Conservation (phyloP, 1,140 invertebrate species). For the Neuroterus valhalla region DNA sequence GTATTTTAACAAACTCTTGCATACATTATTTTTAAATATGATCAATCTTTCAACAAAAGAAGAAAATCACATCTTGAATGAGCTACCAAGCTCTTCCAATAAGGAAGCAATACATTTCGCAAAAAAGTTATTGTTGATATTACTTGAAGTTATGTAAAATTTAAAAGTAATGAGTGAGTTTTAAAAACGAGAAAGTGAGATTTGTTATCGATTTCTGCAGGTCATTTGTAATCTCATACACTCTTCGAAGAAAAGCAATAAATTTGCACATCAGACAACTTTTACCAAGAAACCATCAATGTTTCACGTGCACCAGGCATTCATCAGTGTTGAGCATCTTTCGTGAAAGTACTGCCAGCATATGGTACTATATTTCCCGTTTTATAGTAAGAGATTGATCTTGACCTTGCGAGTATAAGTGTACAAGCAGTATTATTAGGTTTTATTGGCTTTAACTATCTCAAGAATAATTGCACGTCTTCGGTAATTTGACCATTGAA, state of each 20-base stretch:
- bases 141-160: too few relatives aligned
- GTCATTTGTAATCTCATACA: not conserved
- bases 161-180: constrained; percentile 30
- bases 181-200: constrained; percentile 36
- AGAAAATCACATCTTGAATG: too few relatives aligned
- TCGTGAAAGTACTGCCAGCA: not conserved
- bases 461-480: not conserved
- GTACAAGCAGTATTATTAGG: too few relatives aligned
- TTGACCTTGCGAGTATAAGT: not conserved
- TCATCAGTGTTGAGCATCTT: not conserved
- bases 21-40: too few relatives aligned
- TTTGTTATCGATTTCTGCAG: too few relatives aligned
- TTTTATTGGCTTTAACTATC: constrained; percentile 7
- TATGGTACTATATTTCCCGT: not conserved
- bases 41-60: too few relatives aligned
- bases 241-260: not conserved
- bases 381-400: not conserved
- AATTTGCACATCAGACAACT: not conserved
- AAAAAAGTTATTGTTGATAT: too few relatives aligned
- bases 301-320: not conserved
- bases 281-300: not conserved
- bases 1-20: too few relatives aligned
- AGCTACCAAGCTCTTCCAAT: too few relatives aligned
- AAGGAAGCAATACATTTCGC: too few relatives aligned
- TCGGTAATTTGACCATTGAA: not conserved